Base-by-base conservation (phyloP, 1,140 invertebrate species). In the Lepidurus apus region DNA sequence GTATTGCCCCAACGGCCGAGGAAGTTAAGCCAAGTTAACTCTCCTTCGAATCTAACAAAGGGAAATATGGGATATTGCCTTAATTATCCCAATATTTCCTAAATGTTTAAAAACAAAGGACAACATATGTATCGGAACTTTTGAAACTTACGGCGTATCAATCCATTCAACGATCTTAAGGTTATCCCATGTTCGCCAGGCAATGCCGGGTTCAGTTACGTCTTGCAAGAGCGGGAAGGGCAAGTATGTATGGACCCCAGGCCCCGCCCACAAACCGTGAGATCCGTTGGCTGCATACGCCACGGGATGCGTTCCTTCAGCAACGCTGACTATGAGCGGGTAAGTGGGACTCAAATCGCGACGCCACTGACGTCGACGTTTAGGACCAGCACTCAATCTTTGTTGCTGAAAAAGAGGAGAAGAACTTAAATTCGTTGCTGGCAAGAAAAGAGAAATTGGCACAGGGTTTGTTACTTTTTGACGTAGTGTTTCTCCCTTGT, bases 101-200 rank as follows among this genome's bases (percentile, higher is more conserved):
- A 53, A 21, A 11, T 77, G n/a, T 77, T 24, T 24, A 76, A 76
- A 76, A 43, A 65, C 43, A 7, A 77, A 34, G 73, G 1, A 74
- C 24, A 11, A 42, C 34, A 74, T 43, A 75, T 43, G 43, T 43
- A 17, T 7, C 5, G 11, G 44, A 21, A 7, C 7, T 17, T n/a
- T 73, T 77, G 34, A 47, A 42, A 65, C 76, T 77, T 76, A 73
- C 75, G 47, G 45, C n/a, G 43, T 21, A 26, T 65, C 43, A 17
- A 24, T 43, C 75, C 79, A 79, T 21, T 78, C 42, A 6, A 82
- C 78, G 9, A 82, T 65, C 7, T 78, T 79, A 9, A 82, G 74
- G n/a, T 78, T 77, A 34, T 82, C 77, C 81, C 81, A 82, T 24
- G 81, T 81, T 24, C 79, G 81, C 81, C 81, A 82, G 10, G 79